Conservation (phyloP, 2,888 invertebrate species). For the Osedax frankpressi region DNA sequence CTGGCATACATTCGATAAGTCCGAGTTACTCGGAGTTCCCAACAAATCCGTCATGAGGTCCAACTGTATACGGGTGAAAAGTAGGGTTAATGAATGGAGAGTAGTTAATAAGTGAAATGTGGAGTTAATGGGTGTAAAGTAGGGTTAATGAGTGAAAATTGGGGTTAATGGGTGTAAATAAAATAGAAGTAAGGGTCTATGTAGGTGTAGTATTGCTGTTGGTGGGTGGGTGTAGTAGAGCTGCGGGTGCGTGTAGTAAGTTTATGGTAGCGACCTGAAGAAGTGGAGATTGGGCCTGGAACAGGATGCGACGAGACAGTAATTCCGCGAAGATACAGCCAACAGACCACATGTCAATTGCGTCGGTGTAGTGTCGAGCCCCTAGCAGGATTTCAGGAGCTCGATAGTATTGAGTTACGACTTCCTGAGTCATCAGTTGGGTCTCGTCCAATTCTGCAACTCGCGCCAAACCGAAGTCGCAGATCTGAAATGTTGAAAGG, state of each 20-base stretch:
- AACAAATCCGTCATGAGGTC: constrained; percentile 92
- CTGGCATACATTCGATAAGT: constrained; percentile 95
- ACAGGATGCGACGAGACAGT: constrained; percentile 82
- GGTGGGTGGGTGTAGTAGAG: no score
- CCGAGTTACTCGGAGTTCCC: constrained; percentile 85
- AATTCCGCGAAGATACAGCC: constrained; percentile 98
- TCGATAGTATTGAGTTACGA: constrained; percentile 97
- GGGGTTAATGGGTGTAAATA: neutral
- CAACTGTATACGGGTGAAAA: no score
- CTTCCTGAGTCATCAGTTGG: constrained; percentile 97
- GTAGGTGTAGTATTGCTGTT: no score
- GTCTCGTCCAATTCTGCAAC: constrained; percentile 82
- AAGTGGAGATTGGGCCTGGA: constrained; percentile 94
- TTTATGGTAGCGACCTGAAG: no score
- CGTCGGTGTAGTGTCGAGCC: constrained; percentile 85
- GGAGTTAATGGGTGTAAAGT: no score
- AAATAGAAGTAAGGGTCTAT: no score
- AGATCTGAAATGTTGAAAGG: constrained; percentile 60
- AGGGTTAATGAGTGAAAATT: no score
- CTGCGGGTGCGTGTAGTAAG: no score
- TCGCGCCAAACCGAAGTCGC: constrained; percentile 95
- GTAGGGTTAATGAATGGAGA: no score
- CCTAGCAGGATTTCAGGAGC: constrained; percentile 99
- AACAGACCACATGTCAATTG: constrained; percentile 97
- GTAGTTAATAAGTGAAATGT: no score